Percentiles rank a stretch among this genome's conserved stretches.
phyloP scores from a whole-genome alignment of 2,888 invertebrate species.

The Argyresthia albistria region DNA sequence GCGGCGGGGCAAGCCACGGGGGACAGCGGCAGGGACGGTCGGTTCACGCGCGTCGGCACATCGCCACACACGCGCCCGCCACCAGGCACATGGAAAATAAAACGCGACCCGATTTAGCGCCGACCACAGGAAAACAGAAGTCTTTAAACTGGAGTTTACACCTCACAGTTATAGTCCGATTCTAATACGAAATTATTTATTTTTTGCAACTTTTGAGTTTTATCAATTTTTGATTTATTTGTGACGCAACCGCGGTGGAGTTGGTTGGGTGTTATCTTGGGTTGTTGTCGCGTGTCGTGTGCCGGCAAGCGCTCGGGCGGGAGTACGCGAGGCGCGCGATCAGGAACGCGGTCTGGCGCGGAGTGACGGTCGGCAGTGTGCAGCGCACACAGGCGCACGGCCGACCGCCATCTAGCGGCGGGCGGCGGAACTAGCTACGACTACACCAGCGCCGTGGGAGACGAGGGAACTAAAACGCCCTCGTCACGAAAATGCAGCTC shows the following conservation, averaged over 20 bases:
- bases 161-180: conserved; percentile 36
- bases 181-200: not conserved
- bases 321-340: conserved; percentile 54
- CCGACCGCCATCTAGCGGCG: conserved; percentile 49
- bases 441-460: conserved; percentile 18
- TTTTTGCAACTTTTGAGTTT: not conserved
- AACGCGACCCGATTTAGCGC: conserved; percentile 69
- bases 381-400: conserved; percentile 45
- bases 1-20: conserved; percentile 87
- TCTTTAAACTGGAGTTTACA: not conserved
- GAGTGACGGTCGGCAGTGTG: conserved; percentile 53
- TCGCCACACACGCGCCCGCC: conserved; percentile 62
- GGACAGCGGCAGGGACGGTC: conserved; percentile 61
- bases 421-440: conserved; percentile 37
- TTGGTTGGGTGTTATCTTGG: not conserved
- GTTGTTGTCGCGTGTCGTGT: conserved; percentile 14
- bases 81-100: conserved; percentile 68
- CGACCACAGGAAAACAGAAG: conserved; percentile 20
- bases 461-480: not conserved
- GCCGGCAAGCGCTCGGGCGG: conserved; percentile 17
- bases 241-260: not conserved
- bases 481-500: not conserved
- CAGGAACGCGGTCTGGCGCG: conserved; percentile 66
- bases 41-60: conserved; percentile 62
- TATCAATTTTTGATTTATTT: not conserved